A percentile compares a stretch with the other conserved stretches of the same genome.
These are phyloP conservation scores for Darwinula stevensoni DNA, from an alignment of 2,888 invertebrate species.

Conservation along the genomic window DNA sequence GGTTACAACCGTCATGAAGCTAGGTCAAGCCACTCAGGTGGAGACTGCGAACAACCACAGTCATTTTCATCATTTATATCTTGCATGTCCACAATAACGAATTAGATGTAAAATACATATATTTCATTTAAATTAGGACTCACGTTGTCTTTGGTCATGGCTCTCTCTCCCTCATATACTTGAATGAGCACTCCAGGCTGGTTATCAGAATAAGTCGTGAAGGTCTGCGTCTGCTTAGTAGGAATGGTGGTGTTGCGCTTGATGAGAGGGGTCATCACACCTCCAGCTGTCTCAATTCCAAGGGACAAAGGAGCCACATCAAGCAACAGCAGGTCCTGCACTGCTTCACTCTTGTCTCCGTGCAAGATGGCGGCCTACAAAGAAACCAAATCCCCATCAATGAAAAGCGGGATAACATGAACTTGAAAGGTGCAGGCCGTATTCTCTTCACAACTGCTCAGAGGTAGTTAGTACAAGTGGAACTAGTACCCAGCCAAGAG, in stretches of 20 bases:
- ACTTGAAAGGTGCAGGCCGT: no score
- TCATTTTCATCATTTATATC: no score
- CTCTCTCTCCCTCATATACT: slow-evolving; percentile 75
- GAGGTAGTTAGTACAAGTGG: no score
- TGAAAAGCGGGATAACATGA: background rate
- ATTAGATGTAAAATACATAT: background rate
- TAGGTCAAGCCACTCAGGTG: no score
- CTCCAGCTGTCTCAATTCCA: slow-evolving; percentile 39
- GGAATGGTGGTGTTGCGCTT: slow-evolving; percentile 35
- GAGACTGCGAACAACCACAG: slow-evolving; percentile 14
- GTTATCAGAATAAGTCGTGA: slow-evolving; percentile 33
- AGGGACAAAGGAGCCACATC: slow-evolving; percentile 32
- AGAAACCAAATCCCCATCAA: slow-evolving; percentile 17
- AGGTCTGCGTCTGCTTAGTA: slow-evolving; percentile 26
- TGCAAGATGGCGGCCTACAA: slow-evolving; percentile 21
- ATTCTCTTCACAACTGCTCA: no score
- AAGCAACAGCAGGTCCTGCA: slow-evolving; percentile 30
- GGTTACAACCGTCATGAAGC: no score
- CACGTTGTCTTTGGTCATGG: slow-evolving; percentile 71
- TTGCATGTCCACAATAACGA: background rate
- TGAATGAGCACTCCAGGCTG: slow-evolving; percentile 30
- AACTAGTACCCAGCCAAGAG: no score
- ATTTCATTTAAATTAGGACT: no score
- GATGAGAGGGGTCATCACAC: slow-evolving; percentile 35
- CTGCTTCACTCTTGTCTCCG: slow-evolving; percentile 22